phyloP scores from a whole-genome alignment of 35 echinoderm and acorn worm genomes.

The Ophioderma brevispina region DNA sequence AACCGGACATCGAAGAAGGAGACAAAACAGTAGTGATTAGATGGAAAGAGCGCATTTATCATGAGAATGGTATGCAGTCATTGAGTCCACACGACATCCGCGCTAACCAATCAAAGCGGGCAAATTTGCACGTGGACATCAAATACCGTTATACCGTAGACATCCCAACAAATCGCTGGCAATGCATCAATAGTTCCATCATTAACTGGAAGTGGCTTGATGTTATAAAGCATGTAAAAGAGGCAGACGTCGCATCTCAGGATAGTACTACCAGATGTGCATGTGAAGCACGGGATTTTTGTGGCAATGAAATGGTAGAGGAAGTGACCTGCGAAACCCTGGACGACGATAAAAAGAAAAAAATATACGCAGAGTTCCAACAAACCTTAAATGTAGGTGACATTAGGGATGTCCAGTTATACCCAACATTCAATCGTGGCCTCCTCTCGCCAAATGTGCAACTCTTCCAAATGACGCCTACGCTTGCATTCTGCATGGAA shows the following conservation, averaged over 20 bases:
- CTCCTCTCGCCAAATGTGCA: constrained; percentile 48
- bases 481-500: constrained; percentile 57
- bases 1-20: constrained; percentile 47
- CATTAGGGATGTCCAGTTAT: constrained; percentile 34
- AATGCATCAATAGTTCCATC: not conserved
- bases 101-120: not conserved
- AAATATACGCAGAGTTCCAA: constrained; percentile 18
- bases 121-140: not conserved
- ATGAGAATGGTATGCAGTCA: not conserved
- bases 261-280: too few relatives aligned
- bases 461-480: constrained; percentile 48
- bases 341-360: constrained; percentile 12
- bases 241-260: too few relatives aligned
- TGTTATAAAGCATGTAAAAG: too few relatives aligned
- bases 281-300: too few relatives aligned
- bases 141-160: not conserved
- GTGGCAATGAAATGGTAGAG: too few relatives aligned
- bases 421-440: constrained; percentile 41
- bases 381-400: constrained; percentile 35
- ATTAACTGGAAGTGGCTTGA: too few relatives aligned
- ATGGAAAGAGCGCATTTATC: constrained; percentile 76
- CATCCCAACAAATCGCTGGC: constrained; percentile 14
- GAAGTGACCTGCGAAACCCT: constrained; percentile 36
- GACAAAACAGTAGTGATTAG: constrained; percentile 2
- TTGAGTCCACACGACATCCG: not conserved